Base-by-base conservation (phyloP, 2,888 invertebrate species). In the Ormyrus pomaceus region DNA sequence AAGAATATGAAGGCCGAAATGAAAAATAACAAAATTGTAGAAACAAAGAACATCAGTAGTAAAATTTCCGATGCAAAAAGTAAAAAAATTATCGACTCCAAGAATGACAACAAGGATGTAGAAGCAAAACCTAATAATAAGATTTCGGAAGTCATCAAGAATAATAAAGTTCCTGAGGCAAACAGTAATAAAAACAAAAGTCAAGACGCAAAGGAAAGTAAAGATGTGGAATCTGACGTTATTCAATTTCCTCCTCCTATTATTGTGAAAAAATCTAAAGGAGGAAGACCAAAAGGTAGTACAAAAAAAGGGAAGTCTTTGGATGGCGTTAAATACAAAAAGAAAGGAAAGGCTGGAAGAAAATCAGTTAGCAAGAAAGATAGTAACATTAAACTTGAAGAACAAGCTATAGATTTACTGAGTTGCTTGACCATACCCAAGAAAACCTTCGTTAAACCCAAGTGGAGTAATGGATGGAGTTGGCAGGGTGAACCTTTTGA, bases 381-480 rank as follows among this genome's bases (percentile, higher is more conserved):
- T 87, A 85, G 85, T 87, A 59, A 84, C 13, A 91, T 89, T 83
- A 91, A 90, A 79, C 73, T 83, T 13, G 86, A 87, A 70, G 86
- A 80, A 13, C 72, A 50, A n/a, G 90, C 8, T 86, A 86, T 84
- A 87, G 70, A 83, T 4, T 34, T 34, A 34, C 34, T 4, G 4
- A 92, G 92, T 78, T 91, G 85, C 84, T 83, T 88, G 76, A 82
- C 83, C 69, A 83, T 89, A 74, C 84, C 91, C 13, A 92, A 91
- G 56, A 91, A 91, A 86, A 90, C 91, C 51, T 91, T 92, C 80
- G 89, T 91, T 80, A 91, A 92, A 85, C 95, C 95, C 58, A 94
- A 93, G 86, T 97, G 96, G 96, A 96, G 96, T 88, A 97, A 98
- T 89, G 97, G 97, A 50, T 98, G 98, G 98, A 94, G 93, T 83